Conservation (phyloP, 2,888 invertebrate species). For the Monopis laevigella region DNA sequence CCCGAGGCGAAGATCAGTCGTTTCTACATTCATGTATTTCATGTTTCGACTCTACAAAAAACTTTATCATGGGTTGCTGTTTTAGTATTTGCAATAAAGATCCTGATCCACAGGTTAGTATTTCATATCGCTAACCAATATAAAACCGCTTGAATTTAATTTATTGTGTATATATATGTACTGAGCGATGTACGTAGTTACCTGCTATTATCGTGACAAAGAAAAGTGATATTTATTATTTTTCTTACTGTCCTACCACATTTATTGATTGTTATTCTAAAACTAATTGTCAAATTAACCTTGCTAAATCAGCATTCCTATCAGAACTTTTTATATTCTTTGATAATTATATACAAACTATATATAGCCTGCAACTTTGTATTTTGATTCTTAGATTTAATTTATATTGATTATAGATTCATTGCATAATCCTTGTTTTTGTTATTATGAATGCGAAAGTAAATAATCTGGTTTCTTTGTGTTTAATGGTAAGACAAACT, state of each 20-base stretch:
- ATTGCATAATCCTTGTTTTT: too few species aligned
- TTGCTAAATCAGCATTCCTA: too few species aligned
- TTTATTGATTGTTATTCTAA: too few species aligned
- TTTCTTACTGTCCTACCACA: neutral
- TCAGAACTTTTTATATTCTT: too few species aligned
- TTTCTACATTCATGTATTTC: constrained; percentile 62
- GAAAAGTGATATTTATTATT: neutral
- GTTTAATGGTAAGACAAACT: too few species aligned
- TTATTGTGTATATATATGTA: neutral
- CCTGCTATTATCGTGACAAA: neutral
- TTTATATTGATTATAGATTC: too few species aligned
- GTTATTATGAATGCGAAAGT: too few species aligned
- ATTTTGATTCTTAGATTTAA: too few species aligned
- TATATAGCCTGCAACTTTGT: too few species aligned
- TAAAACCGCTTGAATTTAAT: neutral
- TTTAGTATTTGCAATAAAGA: constrained; percentile 79
- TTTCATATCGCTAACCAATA: neutral
- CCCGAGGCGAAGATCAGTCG: constrained; percentile 47
- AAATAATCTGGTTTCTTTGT: too few species aligned
- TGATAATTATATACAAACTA: too few species aligned
- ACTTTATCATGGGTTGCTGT: constrained; percentile 73
- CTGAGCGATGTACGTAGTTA: neutral
- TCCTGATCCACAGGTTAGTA: constrained; percentile 71
- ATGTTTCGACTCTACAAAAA: constrained; percentile 58
- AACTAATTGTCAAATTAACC: too few species aligned